Percentiles rank a stretch among this genome's conserved stretches.
Conservation (phyloP, 1,140 invertebrate species). For the Notospermus geniculatus region DNA sequence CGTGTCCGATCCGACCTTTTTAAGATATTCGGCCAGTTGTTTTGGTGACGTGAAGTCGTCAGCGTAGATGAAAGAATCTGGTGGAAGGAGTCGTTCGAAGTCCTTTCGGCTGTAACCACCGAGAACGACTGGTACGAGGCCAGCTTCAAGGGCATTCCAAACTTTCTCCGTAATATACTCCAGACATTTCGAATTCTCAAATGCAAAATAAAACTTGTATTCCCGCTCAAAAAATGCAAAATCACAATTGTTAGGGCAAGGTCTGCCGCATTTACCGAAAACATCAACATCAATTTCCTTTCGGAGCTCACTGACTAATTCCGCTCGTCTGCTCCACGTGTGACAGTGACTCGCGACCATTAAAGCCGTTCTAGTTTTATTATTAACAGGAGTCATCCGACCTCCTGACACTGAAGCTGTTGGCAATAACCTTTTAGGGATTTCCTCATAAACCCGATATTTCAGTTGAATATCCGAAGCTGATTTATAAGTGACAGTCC, state of each 20-base stretch:
- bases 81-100: conserved; percentile 14
- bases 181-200: conserved; percentile 58
- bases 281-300: conserved; percentile 9
- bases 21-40: conserved; percentile 24
- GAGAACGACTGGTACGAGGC: conserved; percentile 87
- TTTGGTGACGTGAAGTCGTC: conserved; percentile 17
- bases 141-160: conserved; percentile 40
- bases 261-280: conserved; percentile 12
- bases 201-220: conserved; percentile 94
- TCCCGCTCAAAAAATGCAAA: conserved; percentile 74
- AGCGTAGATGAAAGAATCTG: conserved; percentile 17
- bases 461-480: too few species aligned
- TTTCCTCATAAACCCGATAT: too few species aligned
- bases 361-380: too few species aligned
- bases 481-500: too few species aligned
- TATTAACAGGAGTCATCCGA: too few species aligned
- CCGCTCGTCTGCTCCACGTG: too few species aligned
- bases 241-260: conserved; percentile 12
- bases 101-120: conserved; percentile 75
- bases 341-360: too few species aligned
- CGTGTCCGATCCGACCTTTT: conserved; percentile 16
- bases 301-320: conserved; percentile 7
- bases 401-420: too few species aligned
- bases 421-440: too few species aligned
- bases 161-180: conserved; percentile 55